Percentiles rank a stretch among this genome's conserved stretches.
Conservation (phyloP, 2,113 vertebrate species). For the Hyperoodon ampullatus region DNA sequence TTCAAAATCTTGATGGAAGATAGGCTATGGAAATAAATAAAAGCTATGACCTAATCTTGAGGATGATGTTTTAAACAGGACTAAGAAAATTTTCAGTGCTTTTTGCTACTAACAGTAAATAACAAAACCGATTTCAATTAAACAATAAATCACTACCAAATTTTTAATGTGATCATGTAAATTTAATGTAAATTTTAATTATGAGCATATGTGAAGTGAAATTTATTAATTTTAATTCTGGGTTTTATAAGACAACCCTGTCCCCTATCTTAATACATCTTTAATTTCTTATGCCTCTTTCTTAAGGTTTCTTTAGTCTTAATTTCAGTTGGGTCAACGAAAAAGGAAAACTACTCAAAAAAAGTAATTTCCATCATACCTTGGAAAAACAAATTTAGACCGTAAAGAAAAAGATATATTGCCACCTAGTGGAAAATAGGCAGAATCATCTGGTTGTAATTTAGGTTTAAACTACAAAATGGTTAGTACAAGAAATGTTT, state of each 20-base stretch:
- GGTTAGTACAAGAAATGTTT: not conserved
- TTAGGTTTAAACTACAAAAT: not conserved
- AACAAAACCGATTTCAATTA: not conserved
- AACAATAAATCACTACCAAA: slow-evolving; percentile 1
- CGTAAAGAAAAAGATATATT: slow-evolving; percentile 76
- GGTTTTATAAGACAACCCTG: not conserved
- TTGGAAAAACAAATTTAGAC: not conserved
- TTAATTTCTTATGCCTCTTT: not conserved
- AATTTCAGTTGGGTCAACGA: not conserved
- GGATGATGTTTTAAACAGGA: not conserved
- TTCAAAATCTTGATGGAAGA: not conserved
- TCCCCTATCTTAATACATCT: not conserved
- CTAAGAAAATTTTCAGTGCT: not conserved
- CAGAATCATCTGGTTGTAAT: slow-evolving; percentile 10
- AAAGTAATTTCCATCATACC: not conserved
- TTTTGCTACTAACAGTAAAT: slow-evolving; percentile 1
- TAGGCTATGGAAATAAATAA: slow-evolving; percentile 9
- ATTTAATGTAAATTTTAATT: slow-evolving; percentile 49
- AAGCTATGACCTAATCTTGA: not conserved
- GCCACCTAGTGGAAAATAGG: slow-evolving; percentile 76
- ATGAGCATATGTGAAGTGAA: not conserved
- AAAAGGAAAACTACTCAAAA: not conserved
- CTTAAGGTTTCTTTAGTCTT: not conserved
- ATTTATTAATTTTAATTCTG: slow-evolving; percentile 45
- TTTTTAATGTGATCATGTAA: not conserved